phyloP scores from a whole-genome alignment of 2,888 invertebrate species.

The Drosophila affinis region DNA sequence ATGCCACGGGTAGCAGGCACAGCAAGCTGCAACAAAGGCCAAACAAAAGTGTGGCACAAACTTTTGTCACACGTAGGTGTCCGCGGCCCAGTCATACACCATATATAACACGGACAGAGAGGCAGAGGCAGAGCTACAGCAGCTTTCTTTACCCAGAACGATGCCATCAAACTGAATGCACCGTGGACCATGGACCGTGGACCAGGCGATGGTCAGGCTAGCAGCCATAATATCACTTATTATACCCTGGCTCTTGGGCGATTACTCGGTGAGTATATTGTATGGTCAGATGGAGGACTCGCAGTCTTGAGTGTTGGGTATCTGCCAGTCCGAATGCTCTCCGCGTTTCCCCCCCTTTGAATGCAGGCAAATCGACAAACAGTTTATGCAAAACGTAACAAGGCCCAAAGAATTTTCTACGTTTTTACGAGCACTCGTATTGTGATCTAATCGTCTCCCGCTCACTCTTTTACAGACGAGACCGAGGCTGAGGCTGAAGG shows the following conservation, averaged over 20 bases:
- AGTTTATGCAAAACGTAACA: slow-evolving; percentile 74
- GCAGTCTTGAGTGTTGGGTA: neutral
- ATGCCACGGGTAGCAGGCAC: slow-evolving; percentile 41
- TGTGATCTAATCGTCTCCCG: slow-evolving; percentile 73
- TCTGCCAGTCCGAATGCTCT: neutral
- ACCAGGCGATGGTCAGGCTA: neutral
- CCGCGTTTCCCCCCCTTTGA: slow-evolving; percentile 9
- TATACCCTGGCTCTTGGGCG: neutral
- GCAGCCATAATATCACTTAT: slow-evolving; percentile 58
- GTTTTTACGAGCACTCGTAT: slow-evolving; percentile 53
- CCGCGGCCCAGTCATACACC: slow-evolving; percentile 53
- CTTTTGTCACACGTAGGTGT: slow-evolving; percentile 78
- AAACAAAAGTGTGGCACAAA: slow-evolving; percentile 76
- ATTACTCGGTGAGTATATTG: neutral
- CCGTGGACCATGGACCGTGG: slow-evolving; percentile 30
- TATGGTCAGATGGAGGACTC: neutral
- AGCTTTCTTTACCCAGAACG: slow-evolving; percentile 78
- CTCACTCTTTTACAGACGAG: slow-evolving; percentile 15
- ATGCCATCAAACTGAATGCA: slow-evolving; percentile 62
- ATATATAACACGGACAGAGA: slow-evolving; percentile 58
- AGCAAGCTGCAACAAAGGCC: slow-evolving; percentile 10
- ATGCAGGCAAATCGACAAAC: slow-evolving; percentile 56
- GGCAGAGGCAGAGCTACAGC: slow-evolving; percentile 15
- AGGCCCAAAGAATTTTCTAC: slow-evolving; percentile 52
- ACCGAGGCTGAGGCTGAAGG: slow-evolving; percentile 18